These are phyloP conservation scores for Otolemur garnettii DNA, from an alignment of 2,113 vertebrate species.

Conservation along the genomic window DNA sequence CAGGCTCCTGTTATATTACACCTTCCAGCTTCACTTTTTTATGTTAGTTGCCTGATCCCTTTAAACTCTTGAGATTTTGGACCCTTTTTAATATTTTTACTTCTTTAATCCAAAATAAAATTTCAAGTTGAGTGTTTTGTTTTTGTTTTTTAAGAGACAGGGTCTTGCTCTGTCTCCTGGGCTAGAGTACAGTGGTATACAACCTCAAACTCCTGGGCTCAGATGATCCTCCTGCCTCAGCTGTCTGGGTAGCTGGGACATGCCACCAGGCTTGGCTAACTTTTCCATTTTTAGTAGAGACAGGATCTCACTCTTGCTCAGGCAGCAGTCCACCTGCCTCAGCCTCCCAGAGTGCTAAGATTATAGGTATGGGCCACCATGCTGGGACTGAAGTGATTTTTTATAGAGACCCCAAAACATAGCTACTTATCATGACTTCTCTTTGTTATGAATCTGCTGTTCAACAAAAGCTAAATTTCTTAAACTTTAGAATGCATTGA, in stretches of 20 bases:
- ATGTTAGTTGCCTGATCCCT: slow-evolving; percentile 6
- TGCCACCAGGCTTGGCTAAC: no score
- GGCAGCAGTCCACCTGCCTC: no score
- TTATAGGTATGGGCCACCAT: no score
- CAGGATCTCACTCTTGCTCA: no score
- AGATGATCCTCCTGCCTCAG: background rate
- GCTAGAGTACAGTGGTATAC: no score
- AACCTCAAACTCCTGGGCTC: background rate
- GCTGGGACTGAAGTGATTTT: background rate
- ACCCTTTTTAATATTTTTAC: slow-evolving; percentile 18
- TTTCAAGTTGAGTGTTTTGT: background rate
- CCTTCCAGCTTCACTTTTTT: slow-evolving; percentile 16
- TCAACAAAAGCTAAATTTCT: slow-evolving; percentile 41
- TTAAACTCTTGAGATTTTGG: background rate
- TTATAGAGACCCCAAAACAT: background rate
- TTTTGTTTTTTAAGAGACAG: background rate
- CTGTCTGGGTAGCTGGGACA: background rate
- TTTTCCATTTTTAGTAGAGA: no score
- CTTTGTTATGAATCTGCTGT: background rate
- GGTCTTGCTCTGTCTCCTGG: no score
- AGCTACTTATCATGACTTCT: slow-evolving; percentile 9
- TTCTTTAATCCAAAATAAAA: slow-evolving; percentile 42
- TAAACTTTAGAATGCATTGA: slow-evolving; percentile 54
- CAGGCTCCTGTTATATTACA: background rate
- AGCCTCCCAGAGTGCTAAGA: no score